Evolutionary conservation across 2,888 invertebrate genomes (phyloP).

Genomic region (Melikaiella ostensackeni): DNA sequence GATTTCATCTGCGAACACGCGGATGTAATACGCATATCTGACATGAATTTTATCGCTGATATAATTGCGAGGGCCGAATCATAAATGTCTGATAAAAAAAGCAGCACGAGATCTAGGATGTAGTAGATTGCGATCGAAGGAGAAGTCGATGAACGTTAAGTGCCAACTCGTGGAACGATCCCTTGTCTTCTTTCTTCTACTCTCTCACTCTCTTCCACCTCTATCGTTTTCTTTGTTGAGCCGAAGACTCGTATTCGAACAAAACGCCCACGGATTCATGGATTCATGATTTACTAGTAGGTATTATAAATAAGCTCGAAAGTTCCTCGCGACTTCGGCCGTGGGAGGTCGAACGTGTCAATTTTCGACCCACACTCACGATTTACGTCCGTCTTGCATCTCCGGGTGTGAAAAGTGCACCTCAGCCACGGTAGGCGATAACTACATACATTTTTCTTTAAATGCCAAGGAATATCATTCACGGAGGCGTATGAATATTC

Average conservation of each 20-base stretch:
- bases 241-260: constrained; percentile 40
- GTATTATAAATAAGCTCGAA: constrained; percentile 64
- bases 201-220: constrained; percentile 31
- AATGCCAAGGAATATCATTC: background rate
- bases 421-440: background rate
- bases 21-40: constrained; percentile 15
- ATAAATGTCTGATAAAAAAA: background rate
- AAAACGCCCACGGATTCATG: constrained; percentile 60
- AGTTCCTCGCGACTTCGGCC: constrained; percentile 34
- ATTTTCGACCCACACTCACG: constrained; percentile 64
- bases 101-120: constrained; percentile 11
- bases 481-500: no score
- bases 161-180: constrained; percentile 41
- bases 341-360: constrained; percentile 61
- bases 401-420: constrained; percentile 27
- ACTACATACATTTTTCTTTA: background rate
- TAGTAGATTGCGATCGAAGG: constrained; percentile 12
- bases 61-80: background rate
- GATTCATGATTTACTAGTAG: constrained; percentile 61
- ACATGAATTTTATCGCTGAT: constrained; percentile 4
- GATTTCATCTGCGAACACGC: background rate
- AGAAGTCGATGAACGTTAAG: constrained; percentile 22
- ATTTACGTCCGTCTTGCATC: constrained; percentile 15
- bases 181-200: constrained; percentile 36
- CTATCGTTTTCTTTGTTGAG: constrained; percentile 31